Conservation (phyloP, 2,113 vertebrate genomes). For the Vulpes ferrilata region DNA sequence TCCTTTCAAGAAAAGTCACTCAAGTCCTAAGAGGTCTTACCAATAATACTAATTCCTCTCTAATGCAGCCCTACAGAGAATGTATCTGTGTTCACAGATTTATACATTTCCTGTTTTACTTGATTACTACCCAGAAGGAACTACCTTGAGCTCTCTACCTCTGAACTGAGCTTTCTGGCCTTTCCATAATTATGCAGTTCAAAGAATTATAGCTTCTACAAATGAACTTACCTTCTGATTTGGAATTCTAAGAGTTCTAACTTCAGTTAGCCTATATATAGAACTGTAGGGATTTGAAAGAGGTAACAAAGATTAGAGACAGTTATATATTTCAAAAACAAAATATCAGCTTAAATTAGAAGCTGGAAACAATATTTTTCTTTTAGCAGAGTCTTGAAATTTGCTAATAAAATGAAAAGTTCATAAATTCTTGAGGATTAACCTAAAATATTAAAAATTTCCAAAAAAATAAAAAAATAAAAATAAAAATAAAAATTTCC, state of each 20-base stretch:
- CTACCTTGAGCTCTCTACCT: background rate
- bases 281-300: background rate
- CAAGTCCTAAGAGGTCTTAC: slow-evolving; percentile 58
- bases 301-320: background rate
- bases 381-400: slow-evolving; percentile 33
- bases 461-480: background rate
- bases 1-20: slow-evolving; percentile 51
- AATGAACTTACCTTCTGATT: background rate
- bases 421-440: slow-evolving; percentile 17
- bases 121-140: background rate
- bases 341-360: slow-evolving; percentile 41
- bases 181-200: background rate
- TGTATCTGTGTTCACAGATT: background rate
- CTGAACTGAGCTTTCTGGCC: slow-evolving; percentile 14
- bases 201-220: slow-evolving; percentile 10
- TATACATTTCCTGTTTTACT: background rate
- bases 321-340: slow-evolving; percentile 26
- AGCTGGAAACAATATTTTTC: slow-evolving; percentile 5
- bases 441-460: slow-evolving; percentile 31
- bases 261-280: background rate
- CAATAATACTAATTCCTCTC: slow-evolving; percentile 34
- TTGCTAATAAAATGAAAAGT: background rate
- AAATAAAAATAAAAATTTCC: background rate
- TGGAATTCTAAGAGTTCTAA: background rate
- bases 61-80: background rate